Conservation (phyloP, 1,140 invertebrate genomes). For the Drosophila ananassae region DNA sequence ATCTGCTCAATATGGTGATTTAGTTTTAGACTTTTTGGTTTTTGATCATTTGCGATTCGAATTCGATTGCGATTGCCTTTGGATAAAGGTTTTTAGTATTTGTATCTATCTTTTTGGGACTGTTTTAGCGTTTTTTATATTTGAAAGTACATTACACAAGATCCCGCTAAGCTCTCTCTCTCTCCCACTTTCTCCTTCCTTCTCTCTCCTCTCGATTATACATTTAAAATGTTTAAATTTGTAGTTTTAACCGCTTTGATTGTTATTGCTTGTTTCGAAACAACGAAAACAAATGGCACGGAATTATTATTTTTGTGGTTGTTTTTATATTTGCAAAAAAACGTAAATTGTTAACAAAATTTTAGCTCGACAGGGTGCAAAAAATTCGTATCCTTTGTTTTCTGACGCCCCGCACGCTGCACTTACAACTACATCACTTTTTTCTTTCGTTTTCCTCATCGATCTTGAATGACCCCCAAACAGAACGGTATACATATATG, state of each 20-base stretch:
- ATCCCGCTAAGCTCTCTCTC: conserved; percentile 43
- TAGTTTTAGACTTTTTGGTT: conserved; percentile 60
- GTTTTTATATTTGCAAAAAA: conserved; percentile 41
- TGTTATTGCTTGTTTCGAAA: conserved; percentile 73
- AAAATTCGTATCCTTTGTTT: conserved; percentile 4
- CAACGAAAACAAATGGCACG: conserved; percentile 80
- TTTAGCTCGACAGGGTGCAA: conserved; percentile 36
- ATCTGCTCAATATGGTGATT: conserved; percentile 44
- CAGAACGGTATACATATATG: conserved; percentile 29
- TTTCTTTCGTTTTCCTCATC: conserved; percentile 60
- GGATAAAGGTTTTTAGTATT: conserved; percentile 63
- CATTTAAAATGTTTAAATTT: conserved; percentile 73
- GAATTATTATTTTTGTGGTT: conserved; percentile 64
- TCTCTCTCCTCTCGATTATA: conserved; percentile 30
- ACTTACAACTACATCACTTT: conserved; percentile 84
- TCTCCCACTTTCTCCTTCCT: conserved; percentile 15
- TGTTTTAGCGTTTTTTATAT: conserved; percentile 24
- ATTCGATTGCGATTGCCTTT: conserved; percentile 75
- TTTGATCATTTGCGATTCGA: conserved; percentile 83
- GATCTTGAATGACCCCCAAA: conserved; percentile 39
- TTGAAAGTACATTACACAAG: conserved; percentile 68
- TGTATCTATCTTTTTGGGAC: conserved; percentile 41
- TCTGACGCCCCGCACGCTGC: conserved; percentile 45
- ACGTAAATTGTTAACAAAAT: conserved; percentile 73
- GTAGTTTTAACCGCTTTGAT: conserved; percentile 72